These are phyloP conservation scores for Chunga burmeisteri DNA, from an alignment of 2,113 vertebrate genomes.

Conservation along the genomic window DNA sequence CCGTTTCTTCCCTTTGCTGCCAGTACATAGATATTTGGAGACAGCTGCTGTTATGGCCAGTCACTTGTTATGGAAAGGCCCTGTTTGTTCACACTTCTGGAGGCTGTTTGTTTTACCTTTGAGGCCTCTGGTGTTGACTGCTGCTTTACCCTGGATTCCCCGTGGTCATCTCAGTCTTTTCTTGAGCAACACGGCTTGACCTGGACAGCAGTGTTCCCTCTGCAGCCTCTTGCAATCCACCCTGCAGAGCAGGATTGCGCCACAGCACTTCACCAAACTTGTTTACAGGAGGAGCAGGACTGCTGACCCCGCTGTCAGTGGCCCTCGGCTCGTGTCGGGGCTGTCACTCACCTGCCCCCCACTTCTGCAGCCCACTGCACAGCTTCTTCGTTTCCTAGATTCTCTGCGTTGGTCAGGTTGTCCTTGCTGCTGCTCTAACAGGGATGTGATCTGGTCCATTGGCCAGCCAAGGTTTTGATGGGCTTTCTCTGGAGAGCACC, in stretches of 20 bases:
- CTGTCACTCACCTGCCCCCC: fast-evolving
- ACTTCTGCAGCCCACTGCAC: no score
- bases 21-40: fast-evolving
- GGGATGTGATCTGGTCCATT: no score
- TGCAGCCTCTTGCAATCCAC: background rate
- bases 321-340: background rate
- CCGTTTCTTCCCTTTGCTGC: background rate
- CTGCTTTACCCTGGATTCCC: background rate
- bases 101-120: background rate
- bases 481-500: background rate
- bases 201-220: background rate
- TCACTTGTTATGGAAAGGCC: background rate
- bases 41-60: background rate
- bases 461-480: background rate
- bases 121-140: background rate
- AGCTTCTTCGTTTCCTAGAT: no score
- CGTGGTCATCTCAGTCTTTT: background rate
- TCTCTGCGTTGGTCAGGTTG: background rate
- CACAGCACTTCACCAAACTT: background rate
- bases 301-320: fast-evolving
- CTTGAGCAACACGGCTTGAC: background rate
- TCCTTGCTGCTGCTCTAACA: background rate
- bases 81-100: background rate
- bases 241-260: background rate
- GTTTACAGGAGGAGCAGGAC: background rate